Conservation (phyloP, 2,888 invertebrate species). For the Yponomeuta cagnagella region DNA sequence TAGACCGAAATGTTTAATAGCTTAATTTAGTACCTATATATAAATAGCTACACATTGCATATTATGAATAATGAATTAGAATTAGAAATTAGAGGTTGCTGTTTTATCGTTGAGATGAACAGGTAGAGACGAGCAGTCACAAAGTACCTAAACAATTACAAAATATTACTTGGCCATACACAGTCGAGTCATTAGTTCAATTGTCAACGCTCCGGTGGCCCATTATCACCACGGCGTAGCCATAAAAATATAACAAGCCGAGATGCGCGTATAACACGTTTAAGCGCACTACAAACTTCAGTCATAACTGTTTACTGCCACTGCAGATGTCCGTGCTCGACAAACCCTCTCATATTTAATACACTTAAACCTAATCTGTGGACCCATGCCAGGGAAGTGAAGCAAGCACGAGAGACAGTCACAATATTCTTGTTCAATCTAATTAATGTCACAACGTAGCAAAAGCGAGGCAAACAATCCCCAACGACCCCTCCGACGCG, state of each 20-base stretch:
- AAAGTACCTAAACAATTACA: conserved; percentile 9
- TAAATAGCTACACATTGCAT: not conserved
- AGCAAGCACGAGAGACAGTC: not conserved
- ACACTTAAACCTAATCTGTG: not conserved
- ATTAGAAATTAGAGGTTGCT: too few relatives aligned
- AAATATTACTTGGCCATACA: conserved; percentile 2
- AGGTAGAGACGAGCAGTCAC: not conserved
- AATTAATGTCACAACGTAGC: not conserved
- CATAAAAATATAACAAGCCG: conserved; percentile 16
- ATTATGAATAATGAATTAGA: too few relatives aligned
- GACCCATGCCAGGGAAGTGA: not conserved
- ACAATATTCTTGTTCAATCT: not conserved
- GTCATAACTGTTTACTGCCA: conserved; percentile 34
- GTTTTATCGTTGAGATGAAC: not conserved
- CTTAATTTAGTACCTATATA: not conserved
- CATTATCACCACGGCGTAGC: conserved; percentile 9
- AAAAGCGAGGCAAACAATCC: conserved; percentile 2
- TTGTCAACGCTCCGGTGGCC: conserved; percentile 14
- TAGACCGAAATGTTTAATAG: not conserved
- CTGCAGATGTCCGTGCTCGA: conserved; percentile 30
- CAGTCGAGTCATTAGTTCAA: conserved; percentile 10
- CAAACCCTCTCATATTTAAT: conserved; percentile 1
- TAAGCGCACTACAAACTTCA: conserved; percentile 33
- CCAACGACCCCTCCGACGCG: not conserved
- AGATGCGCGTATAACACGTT: conserved; percentile 28